Conservation (phyloP, 2,797 vertebrate species). For the Rhinogobio ventralis region DNA sequence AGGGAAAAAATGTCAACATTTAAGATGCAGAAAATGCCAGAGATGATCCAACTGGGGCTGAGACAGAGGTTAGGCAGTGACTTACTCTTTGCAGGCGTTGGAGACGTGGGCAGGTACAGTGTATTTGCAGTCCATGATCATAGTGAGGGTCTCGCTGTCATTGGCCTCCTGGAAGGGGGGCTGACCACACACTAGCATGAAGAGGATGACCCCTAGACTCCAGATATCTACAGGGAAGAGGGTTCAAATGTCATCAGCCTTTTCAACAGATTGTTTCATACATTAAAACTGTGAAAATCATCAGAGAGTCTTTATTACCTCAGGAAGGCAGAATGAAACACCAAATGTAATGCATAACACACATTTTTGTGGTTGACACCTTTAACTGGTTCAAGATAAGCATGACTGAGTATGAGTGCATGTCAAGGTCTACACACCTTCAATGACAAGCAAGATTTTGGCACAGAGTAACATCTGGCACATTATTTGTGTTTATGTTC, state of each 20-base stretch:
- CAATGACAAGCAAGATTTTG: neutral
- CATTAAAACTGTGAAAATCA: neutral
- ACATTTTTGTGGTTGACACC: neutral
- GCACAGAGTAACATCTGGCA: neutral
- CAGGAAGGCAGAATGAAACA: neutral
- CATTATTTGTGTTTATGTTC: neutral
- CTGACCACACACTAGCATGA: conserved; percentile 89
- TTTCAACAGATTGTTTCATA: neutral
- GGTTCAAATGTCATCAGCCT: conserved; percentile 7
- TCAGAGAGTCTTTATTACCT: neutral
- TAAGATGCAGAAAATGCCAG: conserved; percentile 21
- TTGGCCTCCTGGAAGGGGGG: conserved; percentile 91
- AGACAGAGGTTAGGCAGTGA: conserved; percentile 34
- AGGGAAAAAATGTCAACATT: conserved; percentile 7
- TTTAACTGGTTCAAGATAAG: neutral
- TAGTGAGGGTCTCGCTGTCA: conserved; percentile 91
- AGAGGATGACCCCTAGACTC: conserved; percentile 90
- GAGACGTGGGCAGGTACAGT: conserved; percentile 82
- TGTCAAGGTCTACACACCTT: neutral
- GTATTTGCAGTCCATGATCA: conserved; percentile 95
- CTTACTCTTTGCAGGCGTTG: conserved; percentile 84
- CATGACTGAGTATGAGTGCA: neutral
- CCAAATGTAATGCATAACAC: neutral
- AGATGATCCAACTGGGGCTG: conserved; percentile 15
- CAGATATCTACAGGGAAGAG: conserved; percentile 81